These are phyloP conservation scores for Antedon mediterranea DNA, from an alignment of 53 echinoderm and acorn worm species.

Conservation along the genomic window DNA sequence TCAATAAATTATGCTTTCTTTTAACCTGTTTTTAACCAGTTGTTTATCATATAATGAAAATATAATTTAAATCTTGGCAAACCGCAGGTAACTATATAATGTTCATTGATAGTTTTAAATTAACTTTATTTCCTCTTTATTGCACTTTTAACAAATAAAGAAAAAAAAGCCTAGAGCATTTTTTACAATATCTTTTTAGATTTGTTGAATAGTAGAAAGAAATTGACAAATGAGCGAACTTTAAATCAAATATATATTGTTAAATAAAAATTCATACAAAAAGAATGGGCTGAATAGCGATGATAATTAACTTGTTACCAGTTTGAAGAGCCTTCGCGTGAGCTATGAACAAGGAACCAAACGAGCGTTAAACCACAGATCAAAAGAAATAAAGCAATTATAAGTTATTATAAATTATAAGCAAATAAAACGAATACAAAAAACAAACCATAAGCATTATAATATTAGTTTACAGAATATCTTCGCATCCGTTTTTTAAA, in stretches of 20 bases:
- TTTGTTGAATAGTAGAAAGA: background rate
- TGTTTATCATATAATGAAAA: too few relatives aligned
- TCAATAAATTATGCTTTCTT: too few relatives aligned
- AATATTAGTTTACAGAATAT: too few relatives aligned
- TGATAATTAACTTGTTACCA: background rate
- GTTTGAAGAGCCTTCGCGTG: background rate
- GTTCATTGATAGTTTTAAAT: background rate
- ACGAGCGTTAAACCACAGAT: background rate
- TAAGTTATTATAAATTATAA: too few relatives aligned
- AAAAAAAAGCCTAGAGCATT: too few relatives aligned
- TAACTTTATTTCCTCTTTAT: background rate
- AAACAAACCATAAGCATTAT: too few relatives aligned
- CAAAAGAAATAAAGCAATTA: background rate
- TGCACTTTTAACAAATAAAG: background rate
- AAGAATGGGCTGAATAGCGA: background rate
- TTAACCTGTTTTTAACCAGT: too few relatives aligned
- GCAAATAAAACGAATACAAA: background rate
- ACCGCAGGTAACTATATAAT: too few relatives aligned
- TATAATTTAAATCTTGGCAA: too few relatives aligned
- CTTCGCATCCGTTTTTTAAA: too few relatives aligned
- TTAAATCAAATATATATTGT: background rate
- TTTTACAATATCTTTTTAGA: background rate
- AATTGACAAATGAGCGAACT: background rate
- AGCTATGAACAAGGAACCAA: background rate
- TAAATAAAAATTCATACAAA: background rate